phyloP scores from a whole-genome alignment of 2,797 vertebrate species.

The Chanos chanos region DNA sequence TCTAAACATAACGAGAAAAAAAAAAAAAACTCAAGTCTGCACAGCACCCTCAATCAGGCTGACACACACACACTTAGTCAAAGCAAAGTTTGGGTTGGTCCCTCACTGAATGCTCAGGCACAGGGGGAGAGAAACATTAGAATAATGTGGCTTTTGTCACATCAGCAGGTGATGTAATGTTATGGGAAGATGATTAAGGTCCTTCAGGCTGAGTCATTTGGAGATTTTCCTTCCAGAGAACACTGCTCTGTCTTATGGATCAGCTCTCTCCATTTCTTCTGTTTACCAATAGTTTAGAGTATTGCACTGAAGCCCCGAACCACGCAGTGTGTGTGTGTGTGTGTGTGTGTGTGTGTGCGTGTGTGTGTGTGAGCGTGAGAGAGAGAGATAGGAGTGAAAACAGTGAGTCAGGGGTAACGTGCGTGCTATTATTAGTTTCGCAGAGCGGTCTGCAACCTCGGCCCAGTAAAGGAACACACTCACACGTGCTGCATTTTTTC shows the following conservation, averaged over 20 bases:
- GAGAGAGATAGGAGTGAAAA: too few species aligned
- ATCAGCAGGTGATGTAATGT: too few species aligned
- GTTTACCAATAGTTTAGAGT: slow-evolving; percentile 35
- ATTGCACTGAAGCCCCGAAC: slow-evolving; percentile 21
- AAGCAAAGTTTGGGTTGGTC: too few species aligned
- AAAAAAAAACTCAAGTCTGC: too few species aligned
- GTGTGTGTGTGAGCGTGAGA: slow-evolving; percentile 4
- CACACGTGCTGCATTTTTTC: slow-evolving; percentile 21
- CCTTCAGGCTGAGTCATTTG: too few species aligned
- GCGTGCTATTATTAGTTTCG: slow-evolving; percentile 32
- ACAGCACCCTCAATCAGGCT: not conserved
- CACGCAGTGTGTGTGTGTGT: not conserved
- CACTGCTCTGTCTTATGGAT: too few species aligned
- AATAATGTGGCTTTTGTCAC: too few species aligned
- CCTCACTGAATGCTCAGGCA: too few species aligned
- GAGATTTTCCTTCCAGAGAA: too few species aligned
- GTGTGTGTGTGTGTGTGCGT: slow-evolving; percentile 8
- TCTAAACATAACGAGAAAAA: slow-evolving; percentile 27
- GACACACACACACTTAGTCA: not conserved
- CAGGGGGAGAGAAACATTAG: too few species aligned
- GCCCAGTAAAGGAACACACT: slow-evolving; percentile 33
- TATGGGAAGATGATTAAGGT: too few species aligned
- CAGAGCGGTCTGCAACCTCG: slow-evolving; percentile 31
- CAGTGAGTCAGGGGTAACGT: slow-evolving; percentile 33
- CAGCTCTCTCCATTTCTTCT: too few species aligned